A percentile compares a stretch with the other conserved stretches of the same genome.
These are phyloP conservation scores for Ctenomys sociabilis DNA, from an alignment of 2,113 vertebrate genomes.

Conservation along the genomic window DNA sequence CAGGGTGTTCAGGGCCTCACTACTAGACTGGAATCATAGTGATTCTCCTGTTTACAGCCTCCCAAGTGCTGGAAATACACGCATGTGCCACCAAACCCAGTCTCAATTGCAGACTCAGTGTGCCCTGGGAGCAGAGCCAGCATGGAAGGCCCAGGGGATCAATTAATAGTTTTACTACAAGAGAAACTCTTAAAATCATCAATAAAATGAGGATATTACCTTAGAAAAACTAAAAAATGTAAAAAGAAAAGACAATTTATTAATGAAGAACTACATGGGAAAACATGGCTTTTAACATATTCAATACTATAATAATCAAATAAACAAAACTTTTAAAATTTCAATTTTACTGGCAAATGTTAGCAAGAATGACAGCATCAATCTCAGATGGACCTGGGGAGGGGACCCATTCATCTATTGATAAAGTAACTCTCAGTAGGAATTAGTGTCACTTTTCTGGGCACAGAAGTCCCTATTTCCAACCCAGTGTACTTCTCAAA, in stretches of 20 bases:
- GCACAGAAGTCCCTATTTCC: neutral
- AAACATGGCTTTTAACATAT: neutral
- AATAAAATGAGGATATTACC: neutral
- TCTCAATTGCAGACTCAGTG: no score
- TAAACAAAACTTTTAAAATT: neutral
- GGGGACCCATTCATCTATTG: neutral
- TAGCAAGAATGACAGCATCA: neutral
- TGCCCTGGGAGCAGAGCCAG: no score
- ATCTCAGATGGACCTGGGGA: neutral
- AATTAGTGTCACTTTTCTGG: neutral
- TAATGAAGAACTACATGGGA: neutral
- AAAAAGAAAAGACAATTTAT: slow-evolving; percentile 12
- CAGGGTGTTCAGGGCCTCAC: no score
- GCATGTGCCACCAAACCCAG: no score
- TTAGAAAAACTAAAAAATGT: neutral
- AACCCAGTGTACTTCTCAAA: slow-evolving; percentile 8
- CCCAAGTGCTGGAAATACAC: no score
- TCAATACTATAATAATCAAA: neutral
- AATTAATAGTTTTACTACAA: neutral
- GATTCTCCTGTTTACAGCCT: no score
- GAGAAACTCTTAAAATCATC: neutral
- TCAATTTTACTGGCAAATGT: neutral
- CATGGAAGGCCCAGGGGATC: neutral
- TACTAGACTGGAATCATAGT: no score
- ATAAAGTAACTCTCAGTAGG: neutral